These are phyloP conservation scores for Glaucopsyche alexis DNA, from an alignment of 2,888 invertebrate species.

Conservation along the genomic window DNA sequence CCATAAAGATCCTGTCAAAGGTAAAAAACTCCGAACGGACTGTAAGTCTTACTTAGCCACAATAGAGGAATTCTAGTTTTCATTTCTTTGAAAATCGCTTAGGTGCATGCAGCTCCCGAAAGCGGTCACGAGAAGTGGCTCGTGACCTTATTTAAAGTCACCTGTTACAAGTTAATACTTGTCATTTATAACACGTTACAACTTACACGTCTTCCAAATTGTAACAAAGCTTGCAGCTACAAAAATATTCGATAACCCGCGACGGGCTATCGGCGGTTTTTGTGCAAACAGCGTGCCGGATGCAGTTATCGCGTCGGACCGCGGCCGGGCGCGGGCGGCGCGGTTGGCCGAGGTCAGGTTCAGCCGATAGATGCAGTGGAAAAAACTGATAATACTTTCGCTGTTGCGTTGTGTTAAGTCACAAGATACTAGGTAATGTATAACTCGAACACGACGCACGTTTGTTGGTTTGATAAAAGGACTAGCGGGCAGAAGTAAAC, in stretches of 20 bases:
- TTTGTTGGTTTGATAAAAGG: too few species aligned
- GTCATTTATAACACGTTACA: background rate
- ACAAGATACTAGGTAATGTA: background rate
- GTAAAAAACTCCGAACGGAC: too few species aligned
- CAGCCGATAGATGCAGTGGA: slow-evolving; percentile 33
- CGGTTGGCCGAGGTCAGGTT: slow-evolving; percentile 71
- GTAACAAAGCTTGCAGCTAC: background rate
- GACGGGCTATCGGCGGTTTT: slow-evolving; percentile 54
- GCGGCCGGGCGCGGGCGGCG: slow-evolving; percentile 46
- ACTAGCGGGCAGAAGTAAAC: background rate
- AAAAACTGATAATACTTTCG: background rate
- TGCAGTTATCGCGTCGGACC: slow-evolving; percentile 54
- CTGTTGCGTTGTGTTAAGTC: background rate
- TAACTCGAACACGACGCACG: too few species aligned
- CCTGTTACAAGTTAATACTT: too few species aligned
- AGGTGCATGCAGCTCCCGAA: too few species aligned
- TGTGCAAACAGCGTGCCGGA: slow-evolving; percentile 60
- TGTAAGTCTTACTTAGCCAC: too few species aligned
- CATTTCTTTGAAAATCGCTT: too few species aligned
- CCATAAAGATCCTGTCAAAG: too few species aligned
- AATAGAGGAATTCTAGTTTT: too few species aligned
- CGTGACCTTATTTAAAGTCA: slow-evolving; percentile 44
- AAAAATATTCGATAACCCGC: slow-evolving; percentile 42
- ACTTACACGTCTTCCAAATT: slow-evolving; percentile 35
- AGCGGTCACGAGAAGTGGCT: background rate